A percentile compares a stretch with the other conserved stretches of the same genome.
Conservation (phyloP, 2,888 invertebrate genomes). For the Agrilus cyanescens region DNA sequence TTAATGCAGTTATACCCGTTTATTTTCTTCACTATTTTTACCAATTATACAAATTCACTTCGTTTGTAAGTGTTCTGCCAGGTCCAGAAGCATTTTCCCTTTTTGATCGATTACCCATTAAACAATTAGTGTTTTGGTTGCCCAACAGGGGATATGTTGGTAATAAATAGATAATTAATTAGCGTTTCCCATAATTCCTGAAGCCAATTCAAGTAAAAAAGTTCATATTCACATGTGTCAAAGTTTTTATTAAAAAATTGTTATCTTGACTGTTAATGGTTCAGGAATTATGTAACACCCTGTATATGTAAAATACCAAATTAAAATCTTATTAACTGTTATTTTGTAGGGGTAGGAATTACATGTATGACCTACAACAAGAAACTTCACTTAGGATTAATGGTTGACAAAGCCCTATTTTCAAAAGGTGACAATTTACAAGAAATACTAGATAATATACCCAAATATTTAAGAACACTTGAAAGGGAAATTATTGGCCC, state of each 20-base stretch:
- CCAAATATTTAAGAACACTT: constrained; percentile 1
- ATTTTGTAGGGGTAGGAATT: constrained; percentile 35
- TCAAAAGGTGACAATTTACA: constrained; percentile 29
- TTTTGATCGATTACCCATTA: constrained; percentile 34
- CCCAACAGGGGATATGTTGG: constrained; percentile 42
- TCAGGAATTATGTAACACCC: too few relatives aligned
- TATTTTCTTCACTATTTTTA: constrained; percentile 23
- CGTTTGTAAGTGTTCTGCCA: constrained; percentile 42
- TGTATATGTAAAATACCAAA: too few relatives aligned
- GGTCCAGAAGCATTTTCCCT: constrained; percentile 36
- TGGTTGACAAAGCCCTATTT: constrained; percentile 38
- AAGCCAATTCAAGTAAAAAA: too few relatives aligned
- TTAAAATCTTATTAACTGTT: too few relatives aligned
- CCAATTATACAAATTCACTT: constrained; percentile 37
- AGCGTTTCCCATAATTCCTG: neutral
- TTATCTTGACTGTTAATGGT: too few relatives aligned
- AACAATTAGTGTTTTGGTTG: constrained; percentile 40
- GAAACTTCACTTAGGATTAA: constrained; percentile 36
- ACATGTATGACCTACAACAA: constrained; percentile 40
- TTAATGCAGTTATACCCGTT: constrained; percentile 1
- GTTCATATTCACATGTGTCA: too few relatives aligned
- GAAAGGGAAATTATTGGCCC: too few relatives aligned
- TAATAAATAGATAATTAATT: constrained; percentile 16
- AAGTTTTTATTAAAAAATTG: too few relatives aligned
- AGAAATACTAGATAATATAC: constrained; percentile 25